Percentiles rank a stretch among this genome's conserved stretches.
These are phyloP conservation scores for Pseudomyrmex sp. DNA, from an alignment of 1,140 invertebrate species.

Conservation along the genomic window DNA sequence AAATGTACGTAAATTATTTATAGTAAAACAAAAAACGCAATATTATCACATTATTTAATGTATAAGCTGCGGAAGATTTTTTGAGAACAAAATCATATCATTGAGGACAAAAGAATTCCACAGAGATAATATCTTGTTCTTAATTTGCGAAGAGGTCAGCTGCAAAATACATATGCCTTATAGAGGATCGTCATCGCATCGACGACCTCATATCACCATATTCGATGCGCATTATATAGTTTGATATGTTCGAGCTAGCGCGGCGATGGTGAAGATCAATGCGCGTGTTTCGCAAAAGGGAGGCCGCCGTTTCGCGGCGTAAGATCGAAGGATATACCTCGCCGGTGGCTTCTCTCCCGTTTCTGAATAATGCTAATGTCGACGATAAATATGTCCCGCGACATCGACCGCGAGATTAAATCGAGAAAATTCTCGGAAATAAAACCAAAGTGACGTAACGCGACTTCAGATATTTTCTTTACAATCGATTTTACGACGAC, in stretches of 20 bases:
- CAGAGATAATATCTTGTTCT: not conserved
- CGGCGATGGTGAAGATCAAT: conserved; percentile 53
- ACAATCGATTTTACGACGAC: conserved; percentile 1
- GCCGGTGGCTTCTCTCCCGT: conserved; percentile 10
- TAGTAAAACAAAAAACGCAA: too few relatives aligned
- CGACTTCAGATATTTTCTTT: not conserved
- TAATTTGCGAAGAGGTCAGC: conserved; percentile 55
- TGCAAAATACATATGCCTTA: conserved; percentile 41
- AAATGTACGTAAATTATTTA: too few relatives aligned
- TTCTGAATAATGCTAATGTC: conserved; percentile 68
- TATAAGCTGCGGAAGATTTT: too few relatives aligned
- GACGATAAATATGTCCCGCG: conserved; percentile 64
- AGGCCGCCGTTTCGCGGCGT: conserved; percentile 24
- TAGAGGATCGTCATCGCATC: conserved; percentile 36
- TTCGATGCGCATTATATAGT: conserved; percentile 62
- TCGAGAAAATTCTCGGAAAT: conserved; percentile 68
- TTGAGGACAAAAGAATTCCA: too few relatives aligned
- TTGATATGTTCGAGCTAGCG: conserved; percentile 59
- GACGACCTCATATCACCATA: conserved; percentile 26
- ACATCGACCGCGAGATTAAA: conserved; percentile 51
- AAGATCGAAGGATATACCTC: conserved; percentile 66
- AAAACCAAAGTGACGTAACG: conserved; percentile 21
- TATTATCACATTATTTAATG: too few relatives aligned
- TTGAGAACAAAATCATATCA: too few relatives aligned
- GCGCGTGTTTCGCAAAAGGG: conserved; percentile 23